Percentiles rank a stretch among this genome's conserved stretches.
Evolutionary conservation across 2,888 invertebrate species (phyloP).

Genomic region (Melipona beecheii): DNA sequence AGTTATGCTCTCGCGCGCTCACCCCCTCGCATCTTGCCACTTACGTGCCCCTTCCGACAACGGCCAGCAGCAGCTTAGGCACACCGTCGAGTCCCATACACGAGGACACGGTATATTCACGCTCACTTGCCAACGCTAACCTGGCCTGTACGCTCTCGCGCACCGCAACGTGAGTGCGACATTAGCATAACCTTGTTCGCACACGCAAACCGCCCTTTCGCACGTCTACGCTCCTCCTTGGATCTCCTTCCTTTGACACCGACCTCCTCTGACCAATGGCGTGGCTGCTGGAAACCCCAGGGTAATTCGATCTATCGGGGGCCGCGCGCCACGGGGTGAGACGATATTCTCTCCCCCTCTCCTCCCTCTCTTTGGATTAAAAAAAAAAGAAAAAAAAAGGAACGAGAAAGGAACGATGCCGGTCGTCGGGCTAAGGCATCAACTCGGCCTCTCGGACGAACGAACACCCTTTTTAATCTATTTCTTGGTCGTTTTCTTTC

Average conservation of each 20-base stretch:
- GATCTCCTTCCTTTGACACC: conserved; percentile 70
- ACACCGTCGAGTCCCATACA: neutral
- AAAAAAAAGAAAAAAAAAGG: neutral
- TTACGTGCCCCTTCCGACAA: conserved; percentile 39
- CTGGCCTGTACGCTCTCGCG: conserved; percentile 20
- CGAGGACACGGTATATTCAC: neutral
- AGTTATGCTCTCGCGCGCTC: conserved; percentile 67
- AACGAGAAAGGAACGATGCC: conserved; percentile 59
- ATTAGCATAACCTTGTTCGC: conserved; percentile 78
- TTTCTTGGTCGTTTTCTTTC: conserved; percentile 47
- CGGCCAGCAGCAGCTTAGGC: neutral
- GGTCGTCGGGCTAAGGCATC: conserved; percentile 26
- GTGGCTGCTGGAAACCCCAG: conserved; percentile 57
- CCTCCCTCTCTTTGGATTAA: conserved; percentile 11
- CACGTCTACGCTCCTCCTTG: conserved; percentile 62
- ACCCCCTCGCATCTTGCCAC: conserved; percentile 27
- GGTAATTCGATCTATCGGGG: conserved; percentile 75
- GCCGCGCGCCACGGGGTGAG: conserved; percentile 52
- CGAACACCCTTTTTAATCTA: conserved; percentile 62
- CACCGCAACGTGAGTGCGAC: conserved; percentile 51
- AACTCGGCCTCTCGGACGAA: conserved; percentile 45
- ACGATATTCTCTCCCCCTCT: conserved; percentile 53
- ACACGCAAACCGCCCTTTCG: conserved; percentile 71
- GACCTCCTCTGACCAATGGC: conserved; percentile 68
- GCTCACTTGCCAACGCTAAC: neutral